Evolutionary conservation across 2,888 invertebrate species (phyloP).

Genomic region (Eutolmus rufibarbis): DNA sequence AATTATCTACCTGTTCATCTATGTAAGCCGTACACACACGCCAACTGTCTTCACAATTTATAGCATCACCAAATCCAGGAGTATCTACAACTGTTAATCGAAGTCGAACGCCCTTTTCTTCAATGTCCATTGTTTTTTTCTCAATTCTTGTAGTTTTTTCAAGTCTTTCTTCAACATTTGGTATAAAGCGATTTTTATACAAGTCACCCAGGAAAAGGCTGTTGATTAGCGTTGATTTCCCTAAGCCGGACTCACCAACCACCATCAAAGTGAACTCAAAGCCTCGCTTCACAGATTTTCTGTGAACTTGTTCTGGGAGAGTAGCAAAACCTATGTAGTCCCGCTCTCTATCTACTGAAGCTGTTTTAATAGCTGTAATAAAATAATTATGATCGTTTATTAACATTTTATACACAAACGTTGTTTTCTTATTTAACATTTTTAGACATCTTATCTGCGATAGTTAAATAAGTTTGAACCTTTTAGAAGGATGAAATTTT

Average conservation of each 20-base stretch:
- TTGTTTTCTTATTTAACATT: not conserved
- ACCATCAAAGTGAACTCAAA: conserved; percentile 98
- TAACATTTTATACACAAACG: not conserved
- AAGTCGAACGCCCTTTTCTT: conserved; percentile 89
- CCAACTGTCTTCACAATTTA: conserved; percentile 95
- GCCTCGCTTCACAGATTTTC: conserved; percentile 94
- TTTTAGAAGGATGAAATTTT: no score
- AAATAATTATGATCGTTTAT: not conserved
- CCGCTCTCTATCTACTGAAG: conserved; percentile 67
- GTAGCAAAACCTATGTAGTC: conserved; percentile 96
- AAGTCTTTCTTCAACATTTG: conserved; percentile 67
- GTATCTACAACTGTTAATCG: conserved; percentile 93
- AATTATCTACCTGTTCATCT: conserved; percentile 74
- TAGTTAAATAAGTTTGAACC: no score
- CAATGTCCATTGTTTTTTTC: conserved; percentile 91
- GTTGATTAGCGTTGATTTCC: conserved; percentile 94
- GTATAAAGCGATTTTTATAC: conserved; percentile 83
- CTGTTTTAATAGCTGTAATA: conserved; percentile 58
- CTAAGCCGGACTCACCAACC: conserved; percentile 91
- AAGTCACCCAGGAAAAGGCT: conserved; percentile 92
- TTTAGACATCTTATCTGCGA: no score
- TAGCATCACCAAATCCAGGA: conserved; percentile 93
- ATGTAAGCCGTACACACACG: conserved; percentile 89
- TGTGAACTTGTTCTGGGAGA: conserved; percentile 93
- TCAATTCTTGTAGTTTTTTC: conserved; percentile 77